phyloP scores from a whole-genome alignment of 2,888 invertebrate species.

The Abrostola tripartita region DNA sequence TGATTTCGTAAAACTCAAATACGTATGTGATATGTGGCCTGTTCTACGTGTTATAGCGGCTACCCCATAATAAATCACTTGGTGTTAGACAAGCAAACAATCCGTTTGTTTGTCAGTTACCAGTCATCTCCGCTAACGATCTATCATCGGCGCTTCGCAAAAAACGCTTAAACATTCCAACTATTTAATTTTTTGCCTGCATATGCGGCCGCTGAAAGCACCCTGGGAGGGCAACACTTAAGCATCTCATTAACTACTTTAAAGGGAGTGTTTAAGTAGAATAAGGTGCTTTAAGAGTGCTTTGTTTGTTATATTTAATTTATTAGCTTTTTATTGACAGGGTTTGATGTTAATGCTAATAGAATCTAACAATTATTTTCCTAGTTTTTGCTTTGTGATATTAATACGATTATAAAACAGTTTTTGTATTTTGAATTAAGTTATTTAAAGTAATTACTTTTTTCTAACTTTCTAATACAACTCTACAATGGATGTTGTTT shows the following conservation, averaged over 20 bases:
- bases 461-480: constrained; percentile 46
- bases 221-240: constrained; percentile 67
- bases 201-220: constrained; percentile 66
- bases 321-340: constrained; percentile 19
- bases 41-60: constrained; percentile 42
- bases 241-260: constrained; percentile 68
- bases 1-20: constrained; percentile 50
- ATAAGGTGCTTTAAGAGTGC: constrained; percentile 19
- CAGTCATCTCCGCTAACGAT: constrained; percentile 75
- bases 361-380: background rate
- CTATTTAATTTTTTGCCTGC: constrained; percentile 68
- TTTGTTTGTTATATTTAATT: constrained; percentile 43
- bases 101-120: constrained; percentile 77
- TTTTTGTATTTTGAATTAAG: too few species aligned
- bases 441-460: too few species aligned
- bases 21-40: constrained; percentile 38
- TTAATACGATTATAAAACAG: background rate
- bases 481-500: constrained; percentile 42
- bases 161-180: constrained; percentile 68
- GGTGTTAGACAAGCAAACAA: constrained; percentile 75
- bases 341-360: constrained; percentile 14
- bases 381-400: background rate
- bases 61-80: constrained; percentile 76
- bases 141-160: constrained; percentile 71
- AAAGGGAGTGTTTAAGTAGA: constrained; percentile 48